These are phyloP conservation scores for Aythya baeri DNA, from an alignment of 2,113 vertebrate genomes.

Conservation along the genomic window DNA sequence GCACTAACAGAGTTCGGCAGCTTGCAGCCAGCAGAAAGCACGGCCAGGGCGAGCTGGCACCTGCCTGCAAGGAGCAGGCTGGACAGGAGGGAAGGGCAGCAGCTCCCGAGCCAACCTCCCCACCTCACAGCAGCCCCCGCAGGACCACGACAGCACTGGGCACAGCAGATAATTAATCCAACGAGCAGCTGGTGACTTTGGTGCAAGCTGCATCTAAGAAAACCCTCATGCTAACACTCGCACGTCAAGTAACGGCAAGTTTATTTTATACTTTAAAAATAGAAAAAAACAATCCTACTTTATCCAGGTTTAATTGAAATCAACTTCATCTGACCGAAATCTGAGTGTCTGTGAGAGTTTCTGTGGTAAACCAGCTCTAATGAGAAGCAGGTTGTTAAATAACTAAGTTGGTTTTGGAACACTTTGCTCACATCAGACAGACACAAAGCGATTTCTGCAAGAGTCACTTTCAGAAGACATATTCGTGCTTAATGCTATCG, in stretches of 20 bases:
- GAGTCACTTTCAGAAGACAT: not conserved
- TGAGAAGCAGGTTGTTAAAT: constrained; percentile 3
- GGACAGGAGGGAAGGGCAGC: not conserved
- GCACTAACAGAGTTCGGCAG: not conserved
- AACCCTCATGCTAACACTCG: accelerated
- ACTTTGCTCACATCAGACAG: not conserved
- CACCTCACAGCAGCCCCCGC: not conserved
- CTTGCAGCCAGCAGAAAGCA: not conserved
- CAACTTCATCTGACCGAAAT: not conserved
- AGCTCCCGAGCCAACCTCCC: not conserved
- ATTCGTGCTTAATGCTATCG: not conserved
- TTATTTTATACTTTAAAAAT: not conserved
- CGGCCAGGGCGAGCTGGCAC: not conserved
- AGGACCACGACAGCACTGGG: not conserved
- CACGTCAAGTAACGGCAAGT: not conserved
- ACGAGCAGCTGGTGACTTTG: not conserved
- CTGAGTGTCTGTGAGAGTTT: not conserved
- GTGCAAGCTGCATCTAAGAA: not conserved
- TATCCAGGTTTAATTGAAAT: not conserved
- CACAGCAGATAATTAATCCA: not conserved
- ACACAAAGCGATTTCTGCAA: not conserved
- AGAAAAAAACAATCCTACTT: accelerated
- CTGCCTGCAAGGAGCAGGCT: not conserved
- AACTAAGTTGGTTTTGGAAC: not conserved
- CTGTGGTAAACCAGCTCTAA: constrained; percentile 20